phyloP scores from a whole-genome alignment of 1,140 invertebrate genomes.

The Rhopalosiphum padi region DNA sequence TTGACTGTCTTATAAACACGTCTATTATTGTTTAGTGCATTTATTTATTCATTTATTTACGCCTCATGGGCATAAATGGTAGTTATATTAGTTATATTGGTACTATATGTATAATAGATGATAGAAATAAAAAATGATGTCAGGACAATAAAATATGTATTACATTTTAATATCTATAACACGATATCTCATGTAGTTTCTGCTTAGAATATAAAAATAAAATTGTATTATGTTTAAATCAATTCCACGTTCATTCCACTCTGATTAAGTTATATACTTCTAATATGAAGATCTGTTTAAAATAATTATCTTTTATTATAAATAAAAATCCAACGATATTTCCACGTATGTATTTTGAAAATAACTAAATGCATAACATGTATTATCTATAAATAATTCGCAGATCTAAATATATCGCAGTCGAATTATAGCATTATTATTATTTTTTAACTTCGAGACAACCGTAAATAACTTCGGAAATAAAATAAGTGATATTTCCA shows the following conservation, averaged over 20 bases:
- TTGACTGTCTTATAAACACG: not conserved
- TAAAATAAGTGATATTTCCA: not conserved
- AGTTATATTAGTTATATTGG: not conserved
- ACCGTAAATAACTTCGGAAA: not conserved
- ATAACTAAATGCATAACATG: too few relatives aligned
- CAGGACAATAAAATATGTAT: not conserved
- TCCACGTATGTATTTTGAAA: too few relatives aligned
- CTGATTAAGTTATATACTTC: too few relatives aligned
- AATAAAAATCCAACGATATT: too few relatives aligned
- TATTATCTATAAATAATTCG: too few relatives aligned
- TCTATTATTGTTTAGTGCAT: not conserved
- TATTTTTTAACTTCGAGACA: not conserved
- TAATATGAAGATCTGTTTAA: too few relatives aligned
- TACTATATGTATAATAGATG: not conserved
- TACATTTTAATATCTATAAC: not conserved
- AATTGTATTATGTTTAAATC: not conserved
- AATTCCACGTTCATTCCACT: too few relatives aligned
- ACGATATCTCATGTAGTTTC: not conserved
- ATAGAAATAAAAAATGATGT: not conserved
- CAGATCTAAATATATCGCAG: not conserved
- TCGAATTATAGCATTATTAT: not conserved
- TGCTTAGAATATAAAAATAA: not conserved
- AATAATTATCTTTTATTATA: too few relatives aligned
- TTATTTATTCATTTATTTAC: too few relatives aligned
- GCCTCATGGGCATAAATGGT: too few relatives aligned